Base-by-base conservation (phyloP, 92 coral and sea anemone genomes). In the Blastomussa wellsi region DNA sequence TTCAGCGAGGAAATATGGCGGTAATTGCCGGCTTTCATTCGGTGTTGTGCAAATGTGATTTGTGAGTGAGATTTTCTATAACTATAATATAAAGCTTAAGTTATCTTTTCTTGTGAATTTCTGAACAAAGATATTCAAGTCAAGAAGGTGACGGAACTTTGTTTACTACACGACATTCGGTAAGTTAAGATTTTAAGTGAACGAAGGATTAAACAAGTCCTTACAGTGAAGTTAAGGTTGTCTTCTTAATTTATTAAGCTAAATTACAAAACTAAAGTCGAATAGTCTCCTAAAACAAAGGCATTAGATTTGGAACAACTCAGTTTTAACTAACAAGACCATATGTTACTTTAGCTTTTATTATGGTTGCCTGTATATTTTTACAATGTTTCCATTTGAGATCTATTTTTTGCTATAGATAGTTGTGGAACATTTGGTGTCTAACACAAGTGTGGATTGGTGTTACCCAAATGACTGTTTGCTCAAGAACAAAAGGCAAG, bases 1-100 rank as follows among this genome's bases (percentile, higher is more conserved):
- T 51, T 53, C 19, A 79, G 86, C 52, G 39, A 74, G 47, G 91
- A 75, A 60, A 78, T 68, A 32, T 90, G 93, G 93, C 91, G 93
- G 93, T 90, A 70, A 87, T 90, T 62, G 1, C 19, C 20, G 20
- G 38, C 2, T 75, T 20, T 4, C 22, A 26, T 22, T 57, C 65
- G 31, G n/a, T 29, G 22, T 57, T n/a, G 1, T 49, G 53, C 13
- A 8, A 15, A 24, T 55, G 6, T 55, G 62, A 24, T 55, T 17
- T 51, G 57, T 51, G 57, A 51, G 15, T 5, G 11, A 64, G 70
- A 64, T 64, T 64, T n/a, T 33, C 73, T 2, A 67, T 7, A 12
- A 11, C 42, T 17, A 10, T 1, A 66, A 19, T 14, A 20, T 69
- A 4, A 16, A 68, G 7, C 71, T 65, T 8, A 33, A 32, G 14